Percentiles rank a stretch among this genome's conserved stretches.
Evolutionary conservation across 2,113 vertebrate species (phyloP).

Genomic region (Phrynosoma platyrhinos): DNA sequence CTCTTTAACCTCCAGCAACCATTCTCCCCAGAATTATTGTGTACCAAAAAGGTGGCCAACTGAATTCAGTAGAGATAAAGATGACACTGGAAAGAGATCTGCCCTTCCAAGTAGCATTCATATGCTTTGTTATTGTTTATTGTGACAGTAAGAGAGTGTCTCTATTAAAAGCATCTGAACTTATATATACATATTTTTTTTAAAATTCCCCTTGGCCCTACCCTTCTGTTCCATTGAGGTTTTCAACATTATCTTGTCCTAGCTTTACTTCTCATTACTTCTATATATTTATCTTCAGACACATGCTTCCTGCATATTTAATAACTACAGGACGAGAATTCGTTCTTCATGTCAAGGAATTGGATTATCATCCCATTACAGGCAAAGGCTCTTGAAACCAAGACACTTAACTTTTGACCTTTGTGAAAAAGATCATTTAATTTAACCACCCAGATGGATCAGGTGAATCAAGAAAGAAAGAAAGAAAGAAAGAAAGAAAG

Average conservation of each 20-base stretch:
- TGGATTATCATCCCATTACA: constrained; percentile 75
- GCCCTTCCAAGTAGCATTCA: neutral
- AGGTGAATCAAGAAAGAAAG: constrained; percentile 67
- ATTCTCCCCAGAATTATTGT: neutral
- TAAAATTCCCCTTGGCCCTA: constrained; percentile 71
- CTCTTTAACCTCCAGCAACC: too few relatives aligned
- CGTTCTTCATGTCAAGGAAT: constrained; percentile 72
- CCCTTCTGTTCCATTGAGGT: constrained; percentile 73
- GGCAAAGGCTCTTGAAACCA: constrained; percentile 72
- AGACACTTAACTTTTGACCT: constrained; percentile 78
- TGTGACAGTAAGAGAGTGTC: neutral
- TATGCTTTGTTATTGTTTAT: neutral
- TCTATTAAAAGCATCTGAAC: constrained; percentile 11
- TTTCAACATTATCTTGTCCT: constrained; percentile 68
- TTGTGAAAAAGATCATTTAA: constrained; percentile 74
- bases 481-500: neutral
- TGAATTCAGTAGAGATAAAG: neutral
- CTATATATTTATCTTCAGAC: constrained; percentile 71
- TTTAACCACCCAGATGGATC: constrained; percentile 70
- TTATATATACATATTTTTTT: constrained; percentile 53
- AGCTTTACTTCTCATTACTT: constrained; percentile 66
- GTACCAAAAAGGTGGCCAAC: neutral
- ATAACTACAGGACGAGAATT: constrained; percentile 71
- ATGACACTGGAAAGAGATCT: neutral
- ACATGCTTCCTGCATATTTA: constrained; percentile 72